Percentiles rank a stretch among this genome's conserved stretches.
phyloP scores from a whole-genome alignment of 30 jellyfish, hydroid and myxozoan genomes.

The Chironex yamaguchii region DNA sequence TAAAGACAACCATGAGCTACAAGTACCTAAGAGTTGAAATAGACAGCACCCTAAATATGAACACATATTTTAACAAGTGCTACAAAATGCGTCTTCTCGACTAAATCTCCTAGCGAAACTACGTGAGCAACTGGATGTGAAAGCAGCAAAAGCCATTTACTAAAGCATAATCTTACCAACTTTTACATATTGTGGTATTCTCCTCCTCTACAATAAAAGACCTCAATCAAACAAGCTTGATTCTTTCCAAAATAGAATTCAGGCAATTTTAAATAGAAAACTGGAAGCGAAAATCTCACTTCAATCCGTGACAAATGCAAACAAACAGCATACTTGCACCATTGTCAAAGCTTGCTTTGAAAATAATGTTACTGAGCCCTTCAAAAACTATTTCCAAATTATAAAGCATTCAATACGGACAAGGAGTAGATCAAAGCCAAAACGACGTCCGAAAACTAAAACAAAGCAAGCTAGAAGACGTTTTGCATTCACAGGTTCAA shows the following conservation, averaged over 20 bases:
- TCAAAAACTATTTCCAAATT: neutral
- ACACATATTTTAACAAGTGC: neutral
- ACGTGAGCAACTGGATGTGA: slow-evolving; percentile 26
- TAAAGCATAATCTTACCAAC: slow-evolving; percentile 61
- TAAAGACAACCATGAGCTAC: no score
- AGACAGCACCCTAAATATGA: no score
- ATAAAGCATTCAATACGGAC: slow-evolving; percentile 19
- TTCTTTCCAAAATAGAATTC: neutral
- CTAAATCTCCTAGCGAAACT: slow-evolving; percentile 49
- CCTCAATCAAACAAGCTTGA: slow-evolving; percentile 16
- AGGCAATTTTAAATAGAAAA: slow-evolving; percentile 27
- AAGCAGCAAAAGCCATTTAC: slow-evolving; percentile 40
- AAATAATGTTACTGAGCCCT: no score
- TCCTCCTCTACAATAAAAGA: slow-evolving; percentile 44
- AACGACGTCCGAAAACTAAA: slow-evolving; percentile 8
- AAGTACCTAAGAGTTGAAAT: no score
- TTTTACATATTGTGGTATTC: slow-evolving; percentile 58
- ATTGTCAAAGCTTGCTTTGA: neutral
- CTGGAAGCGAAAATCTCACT: slow-evolving; percentile 15
- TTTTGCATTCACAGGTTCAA: neutral
- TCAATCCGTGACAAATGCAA: slow-evolving; percentile 36
- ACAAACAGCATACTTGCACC: slow-evolving; percentile 37
- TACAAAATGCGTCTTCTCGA: slow-evolving; percentile 20
- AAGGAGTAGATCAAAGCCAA: slow-evolving; percentile 25
- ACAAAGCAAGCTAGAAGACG: neutral